Base-by-base conservation (phyloP, 2,113 vertebrate genomes). In the Tenebrosternarchus preto region DNA sequence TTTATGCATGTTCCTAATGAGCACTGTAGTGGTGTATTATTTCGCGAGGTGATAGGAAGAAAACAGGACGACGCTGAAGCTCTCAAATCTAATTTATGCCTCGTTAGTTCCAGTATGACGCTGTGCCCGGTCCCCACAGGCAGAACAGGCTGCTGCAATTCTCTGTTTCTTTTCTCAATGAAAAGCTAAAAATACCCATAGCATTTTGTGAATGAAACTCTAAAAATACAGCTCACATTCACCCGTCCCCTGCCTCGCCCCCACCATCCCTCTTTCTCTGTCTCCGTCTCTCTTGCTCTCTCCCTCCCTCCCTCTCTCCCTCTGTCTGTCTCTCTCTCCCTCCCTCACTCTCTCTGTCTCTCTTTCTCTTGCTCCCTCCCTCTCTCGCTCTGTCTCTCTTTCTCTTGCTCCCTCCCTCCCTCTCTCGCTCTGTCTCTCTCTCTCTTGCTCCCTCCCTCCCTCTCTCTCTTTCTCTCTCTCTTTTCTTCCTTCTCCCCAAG, bases 131-230 rank as follows among this genome's bases (percentile, higher is more conserved):
- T 82, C 90, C 87, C 79, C 87, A 90, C 85, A 89, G 80, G 71
- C 83, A 86, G 61, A 74, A 50, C 84, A 53, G 57, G 82, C 78
- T 85, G 88, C 84, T 85, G 83, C 83, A 86, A 90, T 73, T 82
- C 80, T 81, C 80, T 71, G 66, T 87, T 84, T 86, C 85, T 88
- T 87, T 89, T 92, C 84, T 85, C 90, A 87, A 90, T 91, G 87
- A 92, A 88, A 70, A 56, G 83, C 88, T 91, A 87, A 91, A 93
- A 88, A 88, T 87, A 86, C 77, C 66, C 77, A 46, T 53, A 73
- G 85, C 76, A 77, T 87, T 88, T 89, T 93, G 84, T 87, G 90
- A 87, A 90, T 91, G 87, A 92, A 88, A 74, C 43, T 86, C 88
- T 91, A 87, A 91, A 92, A 90, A 88, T 86, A 86, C 77, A 83